Evolutionary conservation across 2,888 invertebrate genomes (phyloP), one percentile per base, ranked within the genome.

Genomic region (Xestia c-nigrum): DNA sequence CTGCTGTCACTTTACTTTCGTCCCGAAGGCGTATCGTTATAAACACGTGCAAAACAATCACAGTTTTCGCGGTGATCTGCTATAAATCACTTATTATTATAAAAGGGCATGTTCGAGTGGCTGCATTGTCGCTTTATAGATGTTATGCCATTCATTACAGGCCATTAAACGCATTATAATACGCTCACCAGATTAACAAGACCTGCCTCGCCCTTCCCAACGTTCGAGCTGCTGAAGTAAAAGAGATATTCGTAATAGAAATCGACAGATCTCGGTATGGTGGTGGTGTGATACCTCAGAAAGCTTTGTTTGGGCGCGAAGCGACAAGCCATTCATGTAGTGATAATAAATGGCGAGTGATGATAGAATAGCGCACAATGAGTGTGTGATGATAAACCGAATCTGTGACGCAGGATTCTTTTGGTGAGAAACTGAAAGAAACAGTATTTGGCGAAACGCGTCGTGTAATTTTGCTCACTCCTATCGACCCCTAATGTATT

Each of bases 121-220:
- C 93, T 91, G 92, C 94, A 95, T 96, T 96, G 96, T 96, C 92
- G 93, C 93, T 95, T 96, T 96, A 96, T 96, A 94, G 96, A 96
- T 96, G 96, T 96, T 96, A 96, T 95, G 92, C 95, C 94, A 96
- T 96, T 96, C 96, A 96, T 96, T 96, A 96, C 96, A 96, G 92
- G 94, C 96, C 96, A 96, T 96, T 96, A 96, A 96, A 95, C 94
- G 94, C 93, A 95, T 96, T 96, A 96, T 96, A 94, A 94, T 88
- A 88, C 90, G 87, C 88, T 92, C 90, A 93, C 95, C 94, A 93
- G 76, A 75, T 6, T 84, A 87, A 52, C 31, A 55, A 85, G 94
- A 92, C 70, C 94, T 84, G 71, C 87, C 88, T 72, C 80, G 76
- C 74, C 83, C 84, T 79, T 84, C 80, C 14, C 71, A 57, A 21